A percentile compares a stretch with the other conserved stretches of the same genome.
Conservation (phyloP, 92 coral and sea anemone species). For the Porites divaricata region DNA sequence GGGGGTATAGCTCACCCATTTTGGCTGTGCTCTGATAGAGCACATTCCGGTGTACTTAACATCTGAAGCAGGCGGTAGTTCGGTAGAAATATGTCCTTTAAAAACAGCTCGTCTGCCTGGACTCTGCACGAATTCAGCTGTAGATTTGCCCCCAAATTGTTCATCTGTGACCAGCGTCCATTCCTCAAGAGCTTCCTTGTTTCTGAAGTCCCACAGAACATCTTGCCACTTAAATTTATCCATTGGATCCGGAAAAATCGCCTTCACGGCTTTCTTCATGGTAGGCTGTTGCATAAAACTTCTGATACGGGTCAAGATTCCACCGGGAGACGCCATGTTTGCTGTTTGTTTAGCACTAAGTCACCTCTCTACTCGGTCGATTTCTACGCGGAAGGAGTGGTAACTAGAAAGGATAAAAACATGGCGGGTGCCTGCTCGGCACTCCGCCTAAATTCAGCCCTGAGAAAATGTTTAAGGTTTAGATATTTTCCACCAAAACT, state of each 20-base stretch:
- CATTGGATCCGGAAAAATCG: conserved; percentile 91
- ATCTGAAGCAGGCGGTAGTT: conserved; percentile 78
- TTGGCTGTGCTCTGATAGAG: conserved; percentile 91
- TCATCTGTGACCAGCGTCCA: conserved; percentile 90
- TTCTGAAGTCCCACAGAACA: conserved; percentile 91
- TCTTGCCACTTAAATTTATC: conserved; percentile 75
- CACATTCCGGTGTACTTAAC: conserved; percentile 96
- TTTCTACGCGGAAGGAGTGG: neutral
- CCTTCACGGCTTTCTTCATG: conserved; percentile 71
- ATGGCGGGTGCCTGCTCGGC: conserved; percentile 43
- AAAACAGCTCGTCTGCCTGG: conserved; percentile 83
- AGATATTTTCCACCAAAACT: neutral
- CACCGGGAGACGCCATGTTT: conserved; percentile 81
- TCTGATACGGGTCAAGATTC: conserved; percentile 36
- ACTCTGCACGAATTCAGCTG: conserved; percentile 81
- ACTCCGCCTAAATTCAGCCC: conserved; percentile 14
- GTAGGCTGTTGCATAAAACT: conserved; percentile 52
- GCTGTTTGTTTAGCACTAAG: neutral
- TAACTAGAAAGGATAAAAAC: neutral
- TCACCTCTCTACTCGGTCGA: no score
- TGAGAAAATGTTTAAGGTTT: neutral
- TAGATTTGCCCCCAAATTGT: conserved; percentile 91
- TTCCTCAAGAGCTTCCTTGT: conserved; percentile 63
- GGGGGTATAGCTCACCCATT: conserved; percentile 70
- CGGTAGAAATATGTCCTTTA: conserved; percentile 83